Evolutionary conservation across 35 echinoderm and acorn worm genomes (phyloP).

Genomic region (Eucidaris tribuloides): DNA sequence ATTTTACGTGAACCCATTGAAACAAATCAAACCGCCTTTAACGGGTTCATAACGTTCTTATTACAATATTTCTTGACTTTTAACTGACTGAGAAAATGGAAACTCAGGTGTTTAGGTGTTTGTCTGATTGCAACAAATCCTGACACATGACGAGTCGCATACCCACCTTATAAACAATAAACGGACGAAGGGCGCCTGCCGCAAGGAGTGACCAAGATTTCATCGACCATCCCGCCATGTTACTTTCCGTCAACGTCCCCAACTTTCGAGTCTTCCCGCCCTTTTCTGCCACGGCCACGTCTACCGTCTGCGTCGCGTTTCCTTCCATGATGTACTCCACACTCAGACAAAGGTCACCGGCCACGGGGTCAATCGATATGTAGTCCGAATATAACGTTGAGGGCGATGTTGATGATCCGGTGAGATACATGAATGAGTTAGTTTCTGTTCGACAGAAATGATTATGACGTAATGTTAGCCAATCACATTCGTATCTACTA

Average conservation of each 20-base stretch:
- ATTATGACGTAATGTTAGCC: no score
- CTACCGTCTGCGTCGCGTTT: not conserved
- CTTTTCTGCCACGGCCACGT: not conserved
- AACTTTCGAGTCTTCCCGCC: not conserved
- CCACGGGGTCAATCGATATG: not conserved
- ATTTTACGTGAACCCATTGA: no score
- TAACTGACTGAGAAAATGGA: no score
- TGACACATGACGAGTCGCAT: no score
- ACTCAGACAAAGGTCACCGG: not conserved
- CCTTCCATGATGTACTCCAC: conserved; percentile 3
- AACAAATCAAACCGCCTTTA: no score
- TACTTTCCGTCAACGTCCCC: not conserved
- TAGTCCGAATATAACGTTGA: not conserved
- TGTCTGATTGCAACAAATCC: no score
- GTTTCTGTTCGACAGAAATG: no score
- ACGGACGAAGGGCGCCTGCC: not conserved
- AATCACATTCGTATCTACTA: no score
- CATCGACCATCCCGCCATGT: conserved; percentile 18
- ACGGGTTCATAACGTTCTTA: no score
- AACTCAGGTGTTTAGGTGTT: no score
- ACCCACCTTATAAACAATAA: conserved; percentile 10
- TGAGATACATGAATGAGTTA: conserved; percentile 14
- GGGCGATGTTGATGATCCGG: not conserved
- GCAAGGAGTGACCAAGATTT: not conserved
- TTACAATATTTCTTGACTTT: no score